These are phyloP conservation scores for Calyptommatus sinebrachiatus DNA, from an alignment of 2,113 vertebrate species.

Conservation along the genomic window DNA sequence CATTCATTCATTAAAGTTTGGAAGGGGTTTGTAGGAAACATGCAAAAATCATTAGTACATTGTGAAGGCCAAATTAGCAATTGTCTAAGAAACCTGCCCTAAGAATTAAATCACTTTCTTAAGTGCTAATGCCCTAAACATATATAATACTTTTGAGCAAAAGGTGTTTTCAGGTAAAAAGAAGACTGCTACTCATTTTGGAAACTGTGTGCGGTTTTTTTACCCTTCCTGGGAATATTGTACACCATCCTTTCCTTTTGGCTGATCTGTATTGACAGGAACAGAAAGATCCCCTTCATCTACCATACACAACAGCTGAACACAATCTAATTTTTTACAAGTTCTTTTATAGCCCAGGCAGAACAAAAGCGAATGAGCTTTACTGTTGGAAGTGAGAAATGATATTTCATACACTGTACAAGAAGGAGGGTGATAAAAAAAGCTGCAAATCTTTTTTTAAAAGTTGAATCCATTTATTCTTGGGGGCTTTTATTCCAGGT, in stretches of 20 bases:
- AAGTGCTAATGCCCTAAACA: background rate
- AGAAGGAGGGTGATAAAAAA: background rate
- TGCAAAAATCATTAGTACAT: no score
- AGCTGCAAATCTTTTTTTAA: background rate
- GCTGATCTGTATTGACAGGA: conserved; percentile 14
- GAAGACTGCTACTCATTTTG: background rate
- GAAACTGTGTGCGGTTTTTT: background rate
- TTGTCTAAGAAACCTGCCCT: background rate
- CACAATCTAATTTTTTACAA: conserved; percentile 7
- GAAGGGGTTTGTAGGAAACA: no score
- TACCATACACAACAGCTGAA: conserved; percentile 8
- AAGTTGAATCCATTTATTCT: conserved; percentile 5
- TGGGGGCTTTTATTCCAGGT: background rate
- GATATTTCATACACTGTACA: conserved; percentile 17
- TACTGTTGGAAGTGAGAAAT: conserved; percentile 14
- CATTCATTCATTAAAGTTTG: no score
- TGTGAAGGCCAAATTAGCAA: no score
- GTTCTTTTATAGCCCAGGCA: background rate
- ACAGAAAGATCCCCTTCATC: conserved; percentile 14
- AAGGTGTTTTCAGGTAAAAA: background rate
- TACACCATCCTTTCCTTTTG: background rate
- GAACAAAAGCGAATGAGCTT: conserved; percentile 20
- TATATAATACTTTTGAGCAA: background rate
- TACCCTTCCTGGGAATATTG: background rate
- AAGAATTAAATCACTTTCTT: background rate